Evolutionary conservation across 1,140 invertebrate species (phyloP).

Genomic region (Bombus pascuorum): DNA sequence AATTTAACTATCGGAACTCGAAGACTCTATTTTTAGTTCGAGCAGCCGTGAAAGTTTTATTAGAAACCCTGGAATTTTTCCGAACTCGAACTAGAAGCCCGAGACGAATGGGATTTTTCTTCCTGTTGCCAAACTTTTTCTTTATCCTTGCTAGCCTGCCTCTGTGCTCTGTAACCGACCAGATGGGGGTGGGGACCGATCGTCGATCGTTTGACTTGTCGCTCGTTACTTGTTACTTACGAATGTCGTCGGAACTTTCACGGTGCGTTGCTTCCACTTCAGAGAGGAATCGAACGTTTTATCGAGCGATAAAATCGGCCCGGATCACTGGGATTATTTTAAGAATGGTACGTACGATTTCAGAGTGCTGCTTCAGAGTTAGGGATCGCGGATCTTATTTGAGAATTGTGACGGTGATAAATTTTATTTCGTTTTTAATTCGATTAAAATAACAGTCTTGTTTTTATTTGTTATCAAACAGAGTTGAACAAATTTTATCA

Average conservation of each 20-base stretch:
- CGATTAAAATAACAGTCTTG: no score
- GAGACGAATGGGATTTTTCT: constrained; percentile 15
- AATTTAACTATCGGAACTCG: constrained; percentile 5
- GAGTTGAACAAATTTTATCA: no score
- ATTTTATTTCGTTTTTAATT: background rate
- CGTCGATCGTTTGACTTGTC: constrained; percentile 24
- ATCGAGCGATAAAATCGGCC: background rate
- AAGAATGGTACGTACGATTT: background rate
- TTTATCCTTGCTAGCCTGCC: background rate
- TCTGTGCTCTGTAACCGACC: background rate
- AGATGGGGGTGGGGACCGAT: background rate
- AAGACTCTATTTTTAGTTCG: background rate
- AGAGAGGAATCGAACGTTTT: background rate
- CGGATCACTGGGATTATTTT: background rate
- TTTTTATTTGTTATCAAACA: no score
- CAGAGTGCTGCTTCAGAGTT: no score
- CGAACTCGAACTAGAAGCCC: background rate
- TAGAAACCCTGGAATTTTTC: constrained; percentile 24
- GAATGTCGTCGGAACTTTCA: constrained; percentile 3
- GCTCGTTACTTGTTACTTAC: constrained; percentile 16
- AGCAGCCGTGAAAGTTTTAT: constrained; percentile 36
- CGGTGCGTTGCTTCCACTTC: background rate
- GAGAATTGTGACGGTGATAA: no score
- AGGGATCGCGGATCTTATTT: background rate
- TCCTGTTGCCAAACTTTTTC: constrained; percentile 4